Base-by-base conservation (phyloP, 1,140 invertebrate species). In the Rhyacophila brunnea region DNA sequence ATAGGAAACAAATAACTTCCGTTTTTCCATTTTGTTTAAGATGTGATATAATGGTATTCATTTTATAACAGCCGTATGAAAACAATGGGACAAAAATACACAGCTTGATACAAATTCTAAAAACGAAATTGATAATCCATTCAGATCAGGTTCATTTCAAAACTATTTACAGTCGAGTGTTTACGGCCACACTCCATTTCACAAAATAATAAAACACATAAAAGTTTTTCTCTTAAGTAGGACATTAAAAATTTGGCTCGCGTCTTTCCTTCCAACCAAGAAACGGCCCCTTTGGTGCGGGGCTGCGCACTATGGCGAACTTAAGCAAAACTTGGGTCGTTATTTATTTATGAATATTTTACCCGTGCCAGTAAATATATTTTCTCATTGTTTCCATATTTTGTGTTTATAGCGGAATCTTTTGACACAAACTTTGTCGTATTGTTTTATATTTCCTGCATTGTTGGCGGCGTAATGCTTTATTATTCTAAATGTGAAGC, bases 311-410 rank as follows among this genome's bases (percentile, higher is more conserved):
- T 56, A 47, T 48, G 54, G 42, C 60, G 28, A 43, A 58, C 45
- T 53, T 56, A 55, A 58, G 52, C 45, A 55, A 63, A 63, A 58
- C 51, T 64, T 64, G 34, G 38, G 19, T 36, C 56, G 23, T 64
- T 59, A 64, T 55, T 63, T 63, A 59, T 59, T 64, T 64, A 64
- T 64, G 62, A 64, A 64, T 59, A 64, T 59, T 59, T 64, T 50
- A 58, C 56, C 45, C 46, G 50, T 20, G 50, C 51, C 46, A 20
- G 43, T 48, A 46, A 18, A 32, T 19, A 23, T 51, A 38, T 48
- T 54, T 42, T 52, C 36, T 54, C 40, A 45, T 45, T 53, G 19
- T 53, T 53, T 44, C 42, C 46, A 48, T 48, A 48, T 48, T 48
- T 48, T 17, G 19, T 35, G 34, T 9, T 51, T 51, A 36, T 15